Conservation (phyloP, 37 sponge, comb jelly and placozoan genomes). For the Dysidea cf. avara region DNA sequence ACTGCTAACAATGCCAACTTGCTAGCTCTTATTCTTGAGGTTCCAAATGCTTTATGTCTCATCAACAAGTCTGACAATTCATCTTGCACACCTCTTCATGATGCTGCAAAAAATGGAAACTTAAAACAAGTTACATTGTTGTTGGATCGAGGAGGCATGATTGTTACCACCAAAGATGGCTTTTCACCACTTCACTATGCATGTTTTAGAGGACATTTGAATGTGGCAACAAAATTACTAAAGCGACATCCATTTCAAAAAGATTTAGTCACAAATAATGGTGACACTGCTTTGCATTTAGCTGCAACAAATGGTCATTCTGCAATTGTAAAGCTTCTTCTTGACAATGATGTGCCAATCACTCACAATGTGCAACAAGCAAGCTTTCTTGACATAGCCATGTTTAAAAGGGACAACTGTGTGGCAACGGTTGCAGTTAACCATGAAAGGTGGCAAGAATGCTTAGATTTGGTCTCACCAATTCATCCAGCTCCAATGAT, state of each 20-base stretch:
- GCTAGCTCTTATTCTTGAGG: conserved; percentile 45
- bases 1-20: conserved; percentile 12
- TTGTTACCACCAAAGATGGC: no score
- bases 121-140: conserved; percentile 57
- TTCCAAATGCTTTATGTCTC: conserved; percentile 27
- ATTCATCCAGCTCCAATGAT: conserved; percentile 54
- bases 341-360: conserved; percentile 56
- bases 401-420: conserved; percentile 24
- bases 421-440: neutral
- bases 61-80: conserved; percentile 24
- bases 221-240: conserved; percentile 30
- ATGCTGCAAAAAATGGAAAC: conserved; percentile 55
- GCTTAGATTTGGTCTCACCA: conserved; percentile 70
- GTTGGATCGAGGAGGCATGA: no score
- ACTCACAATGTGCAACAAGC: conserved; percentile 48
- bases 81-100: conserved; percentile 57
- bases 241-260: conserved; percentile 68
- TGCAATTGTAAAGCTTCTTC: conserved; percentile 34
- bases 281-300: conserved; percentile 75
- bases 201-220: conserved; percentile 58
- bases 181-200: no score
- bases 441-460: conserved; percentile 68
- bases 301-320: conserved; percentile 64
- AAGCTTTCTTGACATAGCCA: conserved; percentile 76
- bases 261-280: conserved; percentile 46